Base-by-base conservation (phyloP, 1,140 invertebrate genomes). In the Lepidurus couesii region DNA sequence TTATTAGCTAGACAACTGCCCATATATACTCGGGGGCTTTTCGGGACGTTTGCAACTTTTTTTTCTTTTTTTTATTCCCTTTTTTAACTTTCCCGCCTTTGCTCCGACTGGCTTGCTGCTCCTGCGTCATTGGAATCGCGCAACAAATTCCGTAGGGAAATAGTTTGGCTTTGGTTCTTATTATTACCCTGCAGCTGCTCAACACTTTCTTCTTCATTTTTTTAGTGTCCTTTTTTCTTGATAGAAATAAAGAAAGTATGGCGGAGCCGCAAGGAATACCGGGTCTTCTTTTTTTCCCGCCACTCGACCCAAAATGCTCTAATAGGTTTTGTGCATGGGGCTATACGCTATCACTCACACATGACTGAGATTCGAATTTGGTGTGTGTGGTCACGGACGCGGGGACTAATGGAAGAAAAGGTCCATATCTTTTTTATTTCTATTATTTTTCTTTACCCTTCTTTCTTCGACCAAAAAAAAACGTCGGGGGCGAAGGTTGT, bases 1-100 rank as follows among this genome's bases (percentile, higher is more conserved):
- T 65, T 65, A 65, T 65, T 65, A 65, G 53, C 53, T 65, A 65
- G 9, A 65, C 53, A 65, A 65, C 53, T 65, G 53, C 53, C 53
- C 53, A 47, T 47, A 47, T 47, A 47, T 47, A 47, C 45, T 47
- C 45, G 9, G 53, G 21, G 53, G 16, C 21, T 65, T 65, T 16
- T 65, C 6, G 13, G 6, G 7, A 65, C 53, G 16, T 65, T 65
- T 65, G 8, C 6, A 16, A 16, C 21, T 65, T 65, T 65, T 65
- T 10, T 65, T 6, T 65, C 0, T 65, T 10, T n/a, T 1, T 65
- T n/a, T 21, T 65, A 65, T 21, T 65, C 13, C 16, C 8, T 21
- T 65, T 65, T 13, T 65, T 65, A 21, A 7, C 21, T 65, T 21
- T 16, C 7, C 21, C 21, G 53, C 16, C 9, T 65, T 65, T 65